phyloP scores from a whole-genome alignment of 1,140 invertebrate genomes.

The Rhopalosiphum maidis region DNA sequence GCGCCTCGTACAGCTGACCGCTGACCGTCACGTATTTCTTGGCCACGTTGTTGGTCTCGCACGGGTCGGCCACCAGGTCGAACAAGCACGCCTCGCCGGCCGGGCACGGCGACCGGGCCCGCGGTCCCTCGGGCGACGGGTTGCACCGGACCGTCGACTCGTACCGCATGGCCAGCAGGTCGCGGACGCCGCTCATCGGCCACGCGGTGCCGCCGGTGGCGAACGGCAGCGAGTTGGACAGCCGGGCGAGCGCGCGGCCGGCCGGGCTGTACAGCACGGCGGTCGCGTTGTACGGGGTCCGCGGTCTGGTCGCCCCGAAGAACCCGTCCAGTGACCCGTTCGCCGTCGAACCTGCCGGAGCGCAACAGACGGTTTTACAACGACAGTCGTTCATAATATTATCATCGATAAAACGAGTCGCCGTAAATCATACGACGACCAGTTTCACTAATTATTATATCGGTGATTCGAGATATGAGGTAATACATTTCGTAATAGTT shows the following conservation, averaged over 20 bases:
- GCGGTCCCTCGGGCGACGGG: slow-evolving; percentile 41
- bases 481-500: too few species aligned
- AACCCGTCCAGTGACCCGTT: slow-evolving; percentile 62
- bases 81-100: slow-evolving; percentile 68
- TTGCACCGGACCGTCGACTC: slow-evolving; percentile 62
- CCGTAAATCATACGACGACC: too few species aligned
- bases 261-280: slow-evolving; percentile 59
- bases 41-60: slow-evolving; percentile 71
- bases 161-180: slow-evolving; percentile 61
- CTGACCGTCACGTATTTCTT: slow-evolving; percentile 64
- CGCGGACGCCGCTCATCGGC: not conserved
- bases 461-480: too few species aligned
- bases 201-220: not conserved
- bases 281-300: slow-evolving; percentile 59
- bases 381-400: too few species aligned
- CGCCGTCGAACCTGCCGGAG: slow-evolving; percentile 62
- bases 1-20: slow-evolving; percentile 62
- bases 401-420: too few species aligned
- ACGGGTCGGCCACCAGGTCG: slow-evolving; percentile 72
- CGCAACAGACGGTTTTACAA: too few species aligned
- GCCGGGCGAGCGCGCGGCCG: slow-evolving; percentile 58
- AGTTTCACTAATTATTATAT: not conserved
- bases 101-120: slow-evolving; percentile 56
- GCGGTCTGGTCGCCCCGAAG: slow-evolving; percentile 61
- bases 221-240: slow-evolving; percentile 57